A percentile compares a stretch with the other conserved stretches of the same genome.
These are phyloP conservation scores for Cynopterus sphinx DNA, from an alignment of 2,797 vertebrate species.

Conservation along the genomic window DNA sequence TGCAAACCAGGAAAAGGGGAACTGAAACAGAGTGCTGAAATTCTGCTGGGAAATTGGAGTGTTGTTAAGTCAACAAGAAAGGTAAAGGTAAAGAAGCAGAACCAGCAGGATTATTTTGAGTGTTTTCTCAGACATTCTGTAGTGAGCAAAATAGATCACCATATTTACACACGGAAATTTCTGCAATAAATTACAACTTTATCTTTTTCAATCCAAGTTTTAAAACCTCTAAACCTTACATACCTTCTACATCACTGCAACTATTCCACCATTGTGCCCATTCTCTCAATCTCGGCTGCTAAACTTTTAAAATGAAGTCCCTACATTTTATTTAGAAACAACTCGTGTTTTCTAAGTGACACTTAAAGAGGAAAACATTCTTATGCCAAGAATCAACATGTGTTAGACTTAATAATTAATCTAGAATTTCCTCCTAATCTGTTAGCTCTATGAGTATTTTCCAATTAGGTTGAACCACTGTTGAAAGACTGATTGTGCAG, in stretches of 20 bases:
- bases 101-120: background rate
- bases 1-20: background rate
- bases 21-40: background rate
- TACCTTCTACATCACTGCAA: background rate
- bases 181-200: background rate
- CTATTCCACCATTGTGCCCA: background rate
- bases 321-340: background rate
- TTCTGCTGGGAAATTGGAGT: background rate
- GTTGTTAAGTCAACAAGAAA: background rate
- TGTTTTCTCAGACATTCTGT: background rate
- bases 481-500: background rate
- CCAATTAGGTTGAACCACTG: background rate
- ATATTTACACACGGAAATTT: background rate
- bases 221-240: background rate
- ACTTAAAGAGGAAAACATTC: background rate
- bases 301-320: background rate
- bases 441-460: background rate
- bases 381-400: background rate
- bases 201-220: background rate
- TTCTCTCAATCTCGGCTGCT: background rate
- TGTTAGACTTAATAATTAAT: background rate
- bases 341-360: conserved; percentile 25
- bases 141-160: background rate
- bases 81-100: background rate
- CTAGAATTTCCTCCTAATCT: background rate